phyloP scores from a whole-genome alignment of 2,888 invertebrate genomes.

The Melieria picta region DNA sequence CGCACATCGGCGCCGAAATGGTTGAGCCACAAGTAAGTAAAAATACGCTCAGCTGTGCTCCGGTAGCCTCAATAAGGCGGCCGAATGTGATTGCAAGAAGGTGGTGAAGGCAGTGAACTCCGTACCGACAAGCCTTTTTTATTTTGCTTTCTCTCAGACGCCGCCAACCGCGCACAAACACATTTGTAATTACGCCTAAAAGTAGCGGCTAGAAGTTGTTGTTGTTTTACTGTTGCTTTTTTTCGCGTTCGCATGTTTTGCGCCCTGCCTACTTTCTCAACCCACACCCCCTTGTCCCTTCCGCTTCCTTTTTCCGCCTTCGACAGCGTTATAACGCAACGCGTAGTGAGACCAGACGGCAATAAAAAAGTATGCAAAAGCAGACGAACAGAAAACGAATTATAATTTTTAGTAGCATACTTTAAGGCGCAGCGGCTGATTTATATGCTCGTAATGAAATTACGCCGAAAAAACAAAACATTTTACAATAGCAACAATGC shows the following conservation, averaged over 20 bases:
- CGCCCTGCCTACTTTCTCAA: background rate
- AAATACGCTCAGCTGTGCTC: no score
- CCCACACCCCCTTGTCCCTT: no score
- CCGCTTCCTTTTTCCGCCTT: no score
- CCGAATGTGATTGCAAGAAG: no score
- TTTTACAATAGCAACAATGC: no score
- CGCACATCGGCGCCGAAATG: background rate
- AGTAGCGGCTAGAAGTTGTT: background rate
- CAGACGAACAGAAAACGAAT: background rate
- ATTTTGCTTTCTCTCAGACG: no score
- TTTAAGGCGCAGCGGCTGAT: slow-evolving; percentile 32
- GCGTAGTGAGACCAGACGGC: background rate
- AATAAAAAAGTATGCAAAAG: slow-evolving; percentile 2
- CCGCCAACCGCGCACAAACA: no score
- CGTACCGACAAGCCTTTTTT: no score
- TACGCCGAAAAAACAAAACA: background rate
- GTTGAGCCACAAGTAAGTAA: no score
- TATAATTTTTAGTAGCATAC: slow-evolving; percentile 30
- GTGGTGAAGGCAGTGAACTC: no score
- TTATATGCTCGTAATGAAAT: slow-evolving; percentile 28
- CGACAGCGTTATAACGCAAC: background rate
- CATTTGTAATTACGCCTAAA: slow-evolving; percentile 8
- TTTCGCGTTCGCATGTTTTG: background rate
- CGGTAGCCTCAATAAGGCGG: no score
- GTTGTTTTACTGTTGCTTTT: background rate